Percentiles rank a stretch among this genome's conserved stretches.
Conservation (phyloP, 2,888 invertebrate genomes). For the Heliconius ismenius region DNA sequence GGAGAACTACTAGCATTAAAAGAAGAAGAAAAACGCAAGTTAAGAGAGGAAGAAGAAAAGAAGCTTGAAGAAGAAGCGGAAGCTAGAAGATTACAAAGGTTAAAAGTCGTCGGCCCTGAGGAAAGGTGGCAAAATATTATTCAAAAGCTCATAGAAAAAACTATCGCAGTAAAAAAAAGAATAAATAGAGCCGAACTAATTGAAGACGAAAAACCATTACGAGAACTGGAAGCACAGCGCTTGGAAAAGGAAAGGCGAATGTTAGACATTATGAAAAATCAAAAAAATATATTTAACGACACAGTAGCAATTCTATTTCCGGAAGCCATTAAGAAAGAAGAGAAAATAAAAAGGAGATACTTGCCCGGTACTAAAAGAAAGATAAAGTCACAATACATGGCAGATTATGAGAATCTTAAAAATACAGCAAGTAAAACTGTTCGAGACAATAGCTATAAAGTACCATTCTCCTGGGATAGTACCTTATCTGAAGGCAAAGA, state of each 20-base stretch:
- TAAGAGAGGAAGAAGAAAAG: conserved; percentile 71
- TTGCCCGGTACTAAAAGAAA: conserved; percentile 68
- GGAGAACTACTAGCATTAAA: conserved; percentile 69
- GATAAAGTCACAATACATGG: conserved; percentile 64
- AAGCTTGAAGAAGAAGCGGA: conserved; percentile 77
- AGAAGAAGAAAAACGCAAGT: conserved; percentile 67
- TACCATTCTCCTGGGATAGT: conserved; percentile 81
- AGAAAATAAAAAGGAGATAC: conserved; percentile 68
- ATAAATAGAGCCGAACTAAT: conserved; percentile 83
- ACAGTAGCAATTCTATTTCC: conserved; percentile 84
- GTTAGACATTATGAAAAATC: conserved; percentile 80
- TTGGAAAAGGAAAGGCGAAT: conserved; percentile 82
- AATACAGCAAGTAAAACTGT: conserved; percentile 66
- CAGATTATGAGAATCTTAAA: conserved; percentile 63
- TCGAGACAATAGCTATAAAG: conserved; percentile 71
- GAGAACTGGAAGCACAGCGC: conserved; percentile 82
- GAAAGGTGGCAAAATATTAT: conserved; percentile 85
- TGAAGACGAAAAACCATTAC: conserved; percentile 82
- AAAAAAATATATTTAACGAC: conserved; percentile 84
- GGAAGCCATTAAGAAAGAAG: conserved; percentile 79
- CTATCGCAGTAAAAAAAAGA: conserved; percentile 84
- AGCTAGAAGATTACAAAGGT: conserved; percentile 68
- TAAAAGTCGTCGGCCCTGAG: conserved; percentile 70
- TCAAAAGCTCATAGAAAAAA: conserved; percentile 83
- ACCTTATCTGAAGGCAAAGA: conserved; percentile 78